phyloP scores from a whole-genome alignment of 1,140 invertebrate genomes.

The Campoletis sonorensis region DNA sequence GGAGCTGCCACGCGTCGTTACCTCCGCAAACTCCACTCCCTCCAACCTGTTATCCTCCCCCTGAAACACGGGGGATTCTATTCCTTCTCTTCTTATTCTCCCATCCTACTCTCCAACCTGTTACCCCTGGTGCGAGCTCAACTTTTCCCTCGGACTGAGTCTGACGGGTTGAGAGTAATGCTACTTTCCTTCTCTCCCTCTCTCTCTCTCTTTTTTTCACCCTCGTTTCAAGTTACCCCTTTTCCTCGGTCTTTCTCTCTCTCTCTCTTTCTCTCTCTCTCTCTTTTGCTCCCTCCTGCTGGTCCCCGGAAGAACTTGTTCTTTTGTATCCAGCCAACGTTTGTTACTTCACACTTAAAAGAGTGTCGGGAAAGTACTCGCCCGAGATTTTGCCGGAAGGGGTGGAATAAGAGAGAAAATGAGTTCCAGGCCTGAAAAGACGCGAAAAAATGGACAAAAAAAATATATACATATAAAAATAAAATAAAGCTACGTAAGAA shows the following conservation, averaged over 20 bases:
- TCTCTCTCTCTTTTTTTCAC: not conserved
- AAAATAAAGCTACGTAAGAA: constrained; percentile 5
- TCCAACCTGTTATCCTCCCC: constrained; percentile 22
- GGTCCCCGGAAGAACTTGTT: constrained; percentile 26
- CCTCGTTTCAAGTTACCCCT: not conserved
- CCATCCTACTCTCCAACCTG: constrained; percentile 17
- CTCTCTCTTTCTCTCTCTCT: not conserved
- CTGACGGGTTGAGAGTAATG: constrained; percentile 4
- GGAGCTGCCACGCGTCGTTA: constrained; percentile 29
- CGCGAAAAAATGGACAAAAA: too few species aligned
- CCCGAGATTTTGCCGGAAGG: constrained; percentile 13
- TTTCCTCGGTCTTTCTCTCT: not conserved
- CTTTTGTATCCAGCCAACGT: constrained; percentile 24
- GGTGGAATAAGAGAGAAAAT: constrained; percentile 6
- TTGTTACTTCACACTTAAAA: constrained; percentile 30
- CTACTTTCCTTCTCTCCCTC: not conserved
- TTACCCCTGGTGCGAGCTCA: constrained; percentile 24
- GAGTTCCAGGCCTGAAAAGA: constrained; percentile 19
- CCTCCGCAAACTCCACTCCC: constrained; percentile 25
- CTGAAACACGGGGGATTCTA: constrained; percentile 18
- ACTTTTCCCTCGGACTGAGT: constrained; percentile 26
- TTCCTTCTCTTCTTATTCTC: not conserved
- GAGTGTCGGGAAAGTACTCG: constrained; percentile 25
- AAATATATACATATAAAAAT: not conserved
- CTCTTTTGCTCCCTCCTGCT: constrained; percentile 6